Percentiles rank a stretch among this genome's conserved stretches.
Conservation (phyloP, 2,888 invertebrate genomes). For the Plebejus argus region DNA sequence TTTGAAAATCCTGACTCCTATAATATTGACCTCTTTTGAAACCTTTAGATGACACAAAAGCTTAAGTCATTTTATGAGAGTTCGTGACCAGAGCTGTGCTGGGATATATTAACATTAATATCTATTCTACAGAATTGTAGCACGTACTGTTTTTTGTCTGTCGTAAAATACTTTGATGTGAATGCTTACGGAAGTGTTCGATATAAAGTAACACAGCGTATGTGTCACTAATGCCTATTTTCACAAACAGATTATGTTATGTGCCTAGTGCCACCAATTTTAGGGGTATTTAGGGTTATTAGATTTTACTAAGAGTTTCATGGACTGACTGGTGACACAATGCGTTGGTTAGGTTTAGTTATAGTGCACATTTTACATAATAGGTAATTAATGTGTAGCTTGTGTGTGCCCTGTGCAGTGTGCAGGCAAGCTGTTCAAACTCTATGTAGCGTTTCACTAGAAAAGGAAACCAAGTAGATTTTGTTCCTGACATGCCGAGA, state of each 20-base stretch:
- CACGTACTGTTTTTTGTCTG: slow-evolving; percentile 50
- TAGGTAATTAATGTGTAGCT: too few relatives aligned
- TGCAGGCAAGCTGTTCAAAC: too few relatives aligned
- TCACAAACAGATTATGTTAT: neutral
- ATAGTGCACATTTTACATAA: too few relatives aligned
- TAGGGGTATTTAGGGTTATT: neutral
- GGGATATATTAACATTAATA: slow-evolving; percentile 44
- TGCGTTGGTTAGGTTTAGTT: too few relatives aligned
- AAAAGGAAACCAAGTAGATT: too few relatives aligned
- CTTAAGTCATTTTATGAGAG: slow-evolving; percentile 39
- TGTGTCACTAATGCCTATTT: neutral
- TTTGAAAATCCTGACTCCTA: slow-evolving; percentile 15
- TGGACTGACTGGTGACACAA: too few relatives aligned
- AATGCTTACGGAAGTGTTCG: slow-evolving; percentile 54
- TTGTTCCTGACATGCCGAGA: too few relatives aligned
- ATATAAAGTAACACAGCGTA: slow-evolving; percentile 40
- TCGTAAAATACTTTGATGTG: slow-evolving; percentile 60
- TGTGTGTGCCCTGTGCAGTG: too few relatives aligned
- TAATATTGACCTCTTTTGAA: slow-evolving; percentile 39
- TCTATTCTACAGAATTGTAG: slow-evolving; percentile 50
- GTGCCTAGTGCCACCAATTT: neutral
- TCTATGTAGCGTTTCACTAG: too few relatives aligned
- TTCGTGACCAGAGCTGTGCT: slow-evolving; percentile 45
- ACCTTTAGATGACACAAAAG: slow-evolving; percentile 38
- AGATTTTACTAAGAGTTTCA: neutral